Evolutionary conservation across 2,113 vertebrate genomes (phyloP).

Genomic region (Triplophysa dalaica): DNA sequence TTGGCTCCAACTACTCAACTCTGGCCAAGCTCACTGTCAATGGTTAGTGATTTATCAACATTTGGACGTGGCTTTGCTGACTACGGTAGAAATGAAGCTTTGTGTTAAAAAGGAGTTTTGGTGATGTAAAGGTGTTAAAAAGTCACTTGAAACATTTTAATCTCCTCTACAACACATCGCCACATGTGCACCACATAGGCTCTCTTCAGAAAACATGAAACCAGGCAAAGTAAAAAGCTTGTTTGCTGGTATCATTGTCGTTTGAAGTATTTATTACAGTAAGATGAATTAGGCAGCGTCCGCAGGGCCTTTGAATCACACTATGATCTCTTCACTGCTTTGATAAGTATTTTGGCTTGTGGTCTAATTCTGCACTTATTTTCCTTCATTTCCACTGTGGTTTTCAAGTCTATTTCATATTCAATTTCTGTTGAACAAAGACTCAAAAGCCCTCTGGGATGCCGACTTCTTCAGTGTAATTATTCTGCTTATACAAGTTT

Average conservation of each 20-base stretch:
- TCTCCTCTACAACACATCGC: no score
- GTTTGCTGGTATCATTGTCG: background rate
- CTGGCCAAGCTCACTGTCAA: constrained; percentile 96
- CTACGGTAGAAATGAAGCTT: background rate
- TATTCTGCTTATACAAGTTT: constrained; percentile 30
- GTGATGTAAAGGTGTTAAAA: no score
- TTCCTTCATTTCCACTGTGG: constrained; percentile 28
- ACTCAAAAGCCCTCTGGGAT: constrained; percentile 45
- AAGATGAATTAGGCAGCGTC: background rate
- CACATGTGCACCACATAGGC: no score
- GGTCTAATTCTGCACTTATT: constrained; percentile 22
- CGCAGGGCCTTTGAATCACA: background rate
- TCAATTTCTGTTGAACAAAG: constrained; percentile 41
- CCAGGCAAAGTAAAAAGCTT: background rate
- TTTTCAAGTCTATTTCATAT: constrained; percentile 43
- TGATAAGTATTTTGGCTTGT: constrained; percentile 18
- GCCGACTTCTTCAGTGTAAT: constrained; percentile 29
- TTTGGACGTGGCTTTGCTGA: no score
- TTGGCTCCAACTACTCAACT: constrained; percentile 91
- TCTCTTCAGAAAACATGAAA: background rate
- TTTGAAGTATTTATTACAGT: background rate
- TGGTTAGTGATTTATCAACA: constrained; percentile 75
- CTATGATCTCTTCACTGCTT: constrained; percentile 4
- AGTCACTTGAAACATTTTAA: no score
- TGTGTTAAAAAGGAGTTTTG: background rate